A percentile compares a stretch with the other conserved stretches of the same genome.
These are phyloP conservation scores for Apis mellifera DNA, from an alignment of 1,140 invertebrate species.

Conservation along the genomic window Amel_HAv3.1 CM009937.2:14107501-14108000, in stretches of 20 bases:
- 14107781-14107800: constrained; percentile 55
- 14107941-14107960: constrained; percentile 22
- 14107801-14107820: not conserved
- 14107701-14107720: constrained; percentile 75
- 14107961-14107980: not conserved
- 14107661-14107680: constrained; percentile 68
- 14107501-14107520: too few relatives aligned
- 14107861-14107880: constrained; percentile 19
- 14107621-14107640: constrained; percentile 63
- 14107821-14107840: not conserved
- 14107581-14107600: constrained; percentile 39
- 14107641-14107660: constrained; percentile 60
- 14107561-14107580: constrained; percentile 31
- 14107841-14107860: too few relatives aligned
- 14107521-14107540: constrained; percentile 35
- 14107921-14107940: constrained; percentile 25
- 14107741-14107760: constrained; percentile 62
- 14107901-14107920: too few relatives aligned
- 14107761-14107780: constrained; percentile 55
- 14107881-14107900: not conserved
- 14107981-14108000: too few relatives aligned
- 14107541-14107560: constrained; percentile 6
- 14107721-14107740: constrained; percentile 67
- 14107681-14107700: constrained; percentile 75
- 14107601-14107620: constrained; percentile 64